A percentile compares a stretch with the other conserved stretches of the same genome.
Conservation (phyloP, 2,888 invertebrate species). For the Pilophorus perplexus region DNA sequence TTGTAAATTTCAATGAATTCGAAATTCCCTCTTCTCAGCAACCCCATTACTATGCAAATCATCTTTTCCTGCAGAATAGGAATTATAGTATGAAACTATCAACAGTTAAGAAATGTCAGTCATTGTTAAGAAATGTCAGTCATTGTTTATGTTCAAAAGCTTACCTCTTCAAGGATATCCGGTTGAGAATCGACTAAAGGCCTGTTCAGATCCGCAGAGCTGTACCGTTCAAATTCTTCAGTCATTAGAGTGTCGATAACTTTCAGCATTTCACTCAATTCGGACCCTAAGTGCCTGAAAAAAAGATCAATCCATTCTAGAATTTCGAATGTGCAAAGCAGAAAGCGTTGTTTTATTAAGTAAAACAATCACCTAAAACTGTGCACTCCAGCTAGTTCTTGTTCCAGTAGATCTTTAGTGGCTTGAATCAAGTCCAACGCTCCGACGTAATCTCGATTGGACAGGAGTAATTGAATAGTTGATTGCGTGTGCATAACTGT, state of each 20-base stretch:
- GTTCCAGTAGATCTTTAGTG: slow-evolving; percentile 88
- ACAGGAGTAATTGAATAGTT: slow-evolving; percentile 89
- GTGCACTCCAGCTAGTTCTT: slow-evolving; percentile 87
- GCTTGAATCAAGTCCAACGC: slow-evolving; percentile 95
- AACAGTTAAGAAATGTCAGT: neutral
- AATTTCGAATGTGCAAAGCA: neutral
- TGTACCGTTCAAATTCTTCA: slow-evolving; percentile 89
- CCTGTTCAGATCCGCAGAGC: slow-evolving; percentile 86
- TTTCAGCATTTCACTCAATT: slow-evolving; percentile 91
- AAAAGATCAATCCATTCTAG: too few species aligned
- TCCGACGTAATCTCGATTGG: slow-evolving; percentile 95
- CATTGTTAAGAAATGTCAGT: neutral
- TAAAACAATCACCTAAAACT: slow-evolving; percentile 66
- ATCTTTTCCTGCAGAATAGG: slow-evolving; percentile 69
- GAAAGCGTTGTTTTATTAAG: neutral
- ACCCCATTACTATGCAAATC: slow-evolving; percentile 83
- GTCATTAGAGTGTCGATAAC: slow-evolving; percentile 95
- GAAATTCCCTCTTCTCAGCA: slow-evolving; percentile 76
- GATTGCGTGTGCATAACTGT: slow-evolving; percentile 98
- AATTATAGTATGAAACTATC: too few species aligned
- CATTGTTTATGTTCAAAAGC: slow-evolving; percentile 1
- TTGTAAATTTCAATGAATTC: slow-evolving; percentile 83
- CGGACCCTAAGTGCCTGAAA: slow-evolving; percentile 85
- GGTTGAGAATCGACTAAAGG: slow-evolving; percentile 62
- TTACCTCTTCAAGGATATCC: slow-evolving; percentile 42